Percentiles rank a stretch among this genome's conserved stretches.
phyloP scores from a whole-genome alignment of 2,888 invertebrate species.

The Sphecodes monilicornis region DNA sequence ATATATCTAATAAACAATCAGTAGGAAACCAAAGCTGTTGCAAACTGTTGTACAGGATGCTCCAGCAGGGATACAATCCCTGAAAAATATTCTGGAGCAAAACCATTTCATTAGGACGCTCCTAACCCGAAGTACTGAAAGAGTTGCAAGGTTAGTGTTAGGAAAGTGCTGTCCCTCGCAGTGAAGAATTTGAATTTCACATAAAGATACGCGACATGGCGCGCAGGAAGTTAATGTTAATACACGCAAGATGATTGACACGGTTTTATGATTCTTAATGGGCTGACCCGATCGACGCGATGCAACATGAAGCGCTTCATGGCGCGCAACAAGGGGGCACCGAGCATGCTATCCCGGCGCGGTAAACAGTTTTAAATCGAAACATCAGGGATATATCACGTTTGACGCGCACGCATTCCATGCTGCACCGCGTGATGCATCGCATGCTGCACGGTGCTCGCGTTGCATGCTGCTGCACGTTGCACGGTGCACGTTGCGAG shows the following conservation, averaged over 20 bases:
- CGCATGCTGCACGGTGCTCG: constrained; percentile 45
- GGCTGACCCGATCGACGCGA: constrained; percentile 35
- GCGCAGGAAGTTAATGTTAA: constrained; percentile 52
- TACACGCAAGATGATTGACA: constrained; percentile 54
- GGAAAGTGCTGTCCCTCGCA: background rate
- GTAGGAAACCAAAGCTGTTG: too few relatives aligned
- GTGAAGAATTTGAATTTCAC: background rate
- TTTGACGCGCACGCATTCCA: constrained; percentile 70
- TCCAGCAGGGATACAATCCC: too few relatives aligned
- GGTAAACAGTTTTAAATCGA: constrained; percentile 69
- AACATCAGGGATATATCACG: constrained; percentile 70
- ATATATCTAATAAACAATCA: too few relatives aligned
- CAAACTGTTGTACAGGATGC: too few relatives aligned
- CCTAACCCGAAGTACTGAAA: too few relatives aligned
- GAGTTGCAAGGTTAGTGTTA: too few relatives aligned
- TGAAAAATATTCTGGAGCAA: too few relatives aligned
- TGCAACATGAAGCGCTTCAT: constrained; percentile 45
- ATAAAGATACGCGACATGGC: background rate
- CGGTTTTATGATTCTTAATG: constrained; percentile 60
- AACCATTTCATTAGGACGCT: too few relatives aligned
- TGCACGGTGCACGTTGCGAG: too few relatives aligned
- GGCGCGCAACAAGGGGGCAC: constrained; percentile 51
- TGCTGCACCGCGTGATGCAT: constrained; percentile 61
- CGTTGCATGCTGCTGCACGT: background rate
- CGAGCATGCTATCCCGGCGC: constrained; percentile 43